These are phyloP conservation scores for Patella vulgata DNA, from an alignment of 1,140 invertebrate species.

Conservation along the genomic window DNA sequence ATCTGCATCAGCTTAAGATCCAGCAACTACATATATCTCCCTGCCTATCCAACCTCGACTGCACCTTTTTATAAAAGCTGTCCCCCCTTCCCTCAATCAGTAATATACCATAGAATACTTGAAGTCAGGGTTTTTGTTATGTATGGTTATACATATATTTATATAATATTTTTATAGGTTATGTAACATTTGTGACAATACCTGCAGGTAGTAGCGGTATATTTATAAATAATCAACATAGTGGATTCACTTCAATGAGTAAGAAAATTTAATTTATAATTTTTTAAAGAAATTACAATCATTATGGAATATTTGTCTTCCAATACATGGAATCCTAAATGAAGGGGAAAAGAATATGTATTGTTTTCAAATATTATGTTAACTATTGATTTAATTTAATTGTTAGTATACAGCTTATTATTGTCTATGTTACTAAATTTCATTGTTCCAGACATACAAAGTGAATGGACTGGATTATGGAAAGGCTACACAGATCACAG, in stretches of 20 bases:
- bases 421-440: background rate
- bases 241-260: conserved; percentile 38
- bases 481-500: background rate
- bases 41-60: too few relatives aligned
- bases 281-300: background rate
- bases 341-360: background rate
- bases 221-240: conserved; percentile 33
- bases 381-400: background rate
- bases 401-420: background rate
- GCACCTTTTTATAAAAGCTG: too few relatives aligned
- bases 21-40: too few relatives aligned
- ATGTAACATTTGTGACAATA: conserved; percentile 35
- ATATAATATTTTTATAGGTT: conserved; percentile 25
- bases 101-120: conserved; percentile 1
- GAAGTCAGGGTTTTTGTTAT: background rate
- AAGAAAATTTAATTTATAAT: conserved; percentile 12
- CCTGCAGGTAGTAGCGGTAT: conserved; percentile 35
- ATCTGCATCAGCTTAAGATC: too few relatives aligned
- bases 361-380: background rate
- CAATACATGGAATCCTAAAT: background rate
- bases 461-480: background rate
- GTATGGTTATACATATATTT: background rate
- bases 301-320: background rate
- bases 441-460: background rate
- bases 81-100: background rate